Evolutionary conservation across 2,113 vertebrate species (phyloP), one percentile per base, ranked within the genome.

Genomic region (Rhinolophus ferrumequinum): DNA sequence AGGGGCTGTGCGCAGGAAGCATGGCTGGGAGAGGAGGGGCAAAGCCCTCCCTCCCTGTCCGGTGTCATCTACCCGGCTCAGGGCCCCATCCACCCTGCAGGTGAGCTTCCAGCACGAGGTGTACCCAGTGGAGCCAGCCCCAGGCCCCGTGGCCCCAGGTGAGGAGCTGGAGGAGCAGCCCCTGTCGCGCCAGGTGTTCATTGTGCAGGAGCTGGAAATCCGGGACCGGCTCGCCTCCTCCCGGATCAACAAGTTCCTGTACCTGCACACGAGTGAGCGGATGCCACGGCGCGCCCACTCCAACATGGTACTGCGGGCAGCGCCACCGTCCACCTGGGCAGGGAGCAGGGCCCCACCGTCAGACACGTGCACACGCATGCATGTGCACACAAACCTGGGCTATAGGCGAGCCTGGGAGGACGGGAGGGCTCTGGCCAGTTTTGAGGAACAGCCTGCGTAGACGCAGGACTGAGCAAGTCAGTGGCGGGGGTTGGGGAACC

Each of bases 201-300:
- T 99, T 0, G 99, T 99, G 18, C 99, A 99, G 97, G 99, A 99
- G 98, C 98, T 99, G 41, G 99, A 99, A 98, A 98, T 99, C 72
- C 99, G 99, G 0, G 99, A 99, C 96, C 98, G 99, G 14, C 98
- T 99, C 54, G 99, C 99, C 83, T 98, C 99, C 83, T 99, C 99
- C 16, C 99, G 99, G 97, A 98, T 99, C 98, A 99, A 99, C 98
- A 99, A 99, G 98, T 99, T 99, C 97, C 99, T 99, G 93, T 99
- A 99, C 97, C 98, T 99, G 95, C 99, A 99, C 98, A 99, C 99
- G 15, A 99, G 99, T 5, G 99, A 99, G 98, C 99, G 98, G 97
- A 99, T 99, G 99, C 99, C 99, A 0, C 98, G 99, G 52, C 97
- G 99, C 83, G 98, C 99, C 19, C 99, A 99, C 98, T 99, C 99